These are phyloP conservation scores for Scleropages formosus DNA, from an alignment of 2,797 vertebrate species.

Conservation along the genomic window DNA sequence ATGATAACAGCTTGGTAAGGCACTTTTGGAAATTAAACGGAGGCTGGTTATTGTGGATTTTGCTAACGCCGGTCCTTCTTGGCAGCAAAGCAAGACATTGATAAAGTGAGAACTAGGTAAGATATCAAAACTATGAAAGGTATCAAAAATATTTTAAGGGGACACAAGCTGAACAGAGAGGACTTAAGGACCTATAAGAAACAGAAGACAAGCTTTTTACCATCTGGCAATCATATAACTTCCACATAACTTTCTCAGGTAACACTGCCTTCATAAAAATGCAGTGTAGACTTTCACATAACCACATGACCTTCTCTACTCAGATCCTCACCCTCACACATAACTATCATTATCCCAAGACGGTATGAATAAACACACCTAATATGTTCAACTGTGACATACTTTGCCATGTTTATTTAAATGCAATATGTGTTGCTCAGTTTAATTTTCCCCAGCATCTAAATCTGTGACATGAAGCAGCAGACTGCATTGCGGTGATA, in stretches of 20 bases:
- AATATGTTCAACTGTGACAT: slow-evolving; percentile 34
- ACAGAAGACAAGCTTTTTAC: background rate
- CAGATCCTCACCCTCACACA: background rate
- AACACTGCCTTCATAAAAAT: too few species aligned
- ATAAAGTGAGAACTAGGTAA: background rate
- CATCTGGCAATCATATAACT: background rate
- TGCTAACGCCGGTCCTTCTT: background rate
- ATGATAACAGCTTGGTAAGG: background rate
- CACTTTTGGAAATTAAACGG: background rate
- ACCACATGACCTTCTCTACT: background rate
- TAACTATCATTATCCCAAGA: background rate
- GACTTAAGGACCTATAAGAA: background rate
- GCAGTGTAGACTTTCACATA: too few species aligned
- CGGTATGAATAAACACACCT: background rate
- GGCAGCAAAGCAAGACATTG: background rate
- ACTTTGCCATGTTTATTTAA: slow-evolving; percentile 52
- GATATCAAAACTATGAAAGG: background rate
- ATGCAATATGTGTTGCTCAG: slow-evolving; percentile 53
- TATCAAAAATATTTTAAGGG: background rate
- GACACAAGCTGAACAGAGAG: background rate
- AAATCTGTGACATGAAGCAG: slow-evolving; percentile 52
- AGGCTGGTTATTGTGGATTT: background rate
- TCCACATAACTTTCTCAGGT: too few species aligned
- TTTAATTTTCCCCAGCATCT: slow-evolving; percentile 52
- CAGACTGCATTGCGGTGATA: slow-evolving; percentile 53